phyloP scores from a whole-genome alignment of 1,140 invertebrate genomes.

The Venturia canescens region DNA sequence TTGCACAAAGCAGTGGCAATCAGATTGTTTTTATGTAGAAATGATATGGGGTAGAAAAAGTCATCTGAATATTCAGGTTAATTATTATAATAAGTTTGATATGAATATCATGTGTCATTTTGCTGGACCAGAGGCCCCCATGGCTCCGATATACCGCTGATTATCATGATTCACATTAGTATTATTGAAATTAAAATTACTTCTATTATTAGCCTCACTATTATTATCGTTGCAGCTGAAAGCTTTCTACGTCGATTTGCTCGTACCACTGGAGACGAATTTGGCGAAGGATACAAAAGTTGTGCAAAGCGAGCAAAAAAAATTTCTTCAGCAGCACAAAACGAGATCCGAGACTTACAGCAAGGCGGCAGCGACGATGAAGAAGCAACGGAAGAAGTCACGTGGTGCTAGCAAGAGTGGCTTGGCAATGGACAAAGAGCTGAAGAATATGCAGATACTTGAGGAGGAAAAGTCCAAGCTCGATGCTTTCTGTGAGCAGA shows the following conservation, averaged over 20 bases:
- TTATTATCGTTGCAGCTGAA: slow-evolving; percentile 83
- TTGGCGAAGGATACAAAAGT: slow-evolving; percentile 96
- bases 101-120: too few species aligned
- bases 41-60: too few species aligned
- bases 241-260: slow-evolving; percentile 94
- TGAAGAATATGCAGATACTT: slow-evolving; percentile 93
- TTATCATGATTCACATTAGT: too few species aligned
- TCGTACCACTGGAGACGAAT: slow-evolving; percentile 94
- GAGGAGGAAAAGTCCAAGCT: slow-evolving; percentile 94
- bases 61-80: too few species aligned
- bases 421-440: slow-evolving; percentile 90
- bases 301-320: slow-evolving; percentile 94
- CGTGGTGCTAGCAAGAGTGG: slow-evolving; percentile 87
- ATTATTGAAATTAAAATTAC: too few species aligned
- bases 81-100: too few species aligned
- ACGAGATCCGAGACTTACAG: slow-evolving; percentile 91
- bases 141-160: too few species aligned
- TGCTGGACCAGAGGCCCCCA: too few species aligned
- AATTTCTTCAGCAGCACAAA: slow-evolving; percentile 93
- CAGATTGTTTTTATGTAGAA: too few species aligned
- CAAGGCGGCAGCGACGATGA: slow-evolving; percentile 92
- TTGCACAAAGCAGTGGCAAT: too few species aligned
- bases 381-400: slow-evolving; percentile 92
- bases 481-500: slow-evolving; percentile 93
- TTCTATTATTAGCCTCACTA: neutral